Evolutionary conservation across 1,140 invertebrate species (phyloP), one percentile per base, ranked within the genome.

Genomic region (Drosophila auraria): DNA sequence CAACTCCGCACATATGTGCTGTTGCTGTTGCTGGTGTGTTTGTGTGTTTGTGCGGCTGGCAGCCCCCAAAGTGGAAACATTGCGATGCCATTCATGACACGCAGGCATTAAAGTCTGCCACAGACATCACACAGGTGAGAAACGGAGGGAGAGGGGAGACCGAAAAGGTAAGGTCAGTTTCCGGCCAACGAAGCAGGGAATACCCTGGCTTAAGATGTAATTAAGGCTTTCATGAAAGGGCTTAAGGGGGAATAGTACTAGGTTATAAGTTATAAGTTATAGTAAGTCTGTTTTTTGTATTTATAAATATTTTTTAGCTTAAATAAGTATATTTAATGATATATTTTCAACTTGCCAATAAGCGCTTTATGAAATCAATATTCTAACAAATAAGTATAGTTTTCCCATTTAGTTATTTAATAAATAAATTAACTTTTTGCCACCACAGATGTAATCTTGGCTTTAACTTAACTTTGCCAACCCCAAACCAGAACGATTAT

Each of bases 31-130:
- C 6, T 20, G 5, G 25, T 11, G 38, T 65, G 44, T 36, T 11
- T 17, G 50, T 63, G 50, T 60, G 40, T 68, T 50, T 68, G 58
- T 69, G 75, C 64, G 69, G 59, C 40, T 62, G 70, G 66, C 69
- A 77, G 73, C 66, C 81, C 78, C 80, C 78, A 87, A 87, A 89
- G 84, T 89, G 84, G 84, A 84, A 87, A 87, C 77, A 87, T 72
- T 80, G 77, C 84, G 80, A 87, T 87, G 83, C 84, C 78, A 89
- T 89, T 89, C 84, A 89, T 87, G 84, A 87, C 81, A 87, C 84
- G 86, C 84, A 84, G 84, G 81, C 86, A 87, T 89, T 87, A 87
- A 89, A 77, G 65, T 65, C 78, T 65, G 86, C 81, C 77, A 78
- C 84, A 87, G 75, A 68, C 75, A 76, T 27, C 50, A 15, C 40